phyloP scores from a whole-genome alignment of 2,888 invertebrate species.

The Patella caerulea region DNA sequence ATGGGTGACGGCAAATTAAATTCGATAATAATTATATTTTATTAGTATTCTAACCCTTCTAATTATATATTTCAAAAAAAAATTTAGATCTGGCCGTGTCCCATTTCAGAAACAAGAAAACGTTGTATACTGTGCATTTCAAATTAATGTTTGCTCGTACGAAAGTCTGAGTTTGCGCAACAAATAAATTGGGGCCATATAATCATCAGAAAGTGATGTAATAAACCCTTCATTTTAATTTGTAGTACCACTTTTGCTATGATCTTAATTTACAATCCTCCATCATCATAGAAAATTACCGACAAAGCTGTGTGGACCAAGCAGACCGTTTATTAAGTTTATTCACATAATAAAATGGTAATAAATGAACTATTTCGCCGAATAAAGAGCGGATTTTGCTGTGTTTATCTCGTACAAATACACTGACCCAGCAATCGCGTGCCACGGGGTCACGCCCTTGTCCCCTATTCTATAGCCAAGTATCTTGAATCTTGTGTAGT shows the following conservation, averaged over 20 bases:
- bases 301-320: background rate
- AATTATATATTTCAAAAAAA: no score
- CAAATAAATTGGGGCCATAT: background rate
- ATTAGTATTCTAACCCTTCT: no score
- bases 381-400: background rate
- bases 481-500: background rate
- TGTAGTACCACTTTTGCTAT: background rate
- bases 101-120: no score
- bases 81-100: no score
- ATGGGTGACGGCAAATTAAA: no score
- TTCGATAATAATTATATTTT: no score
- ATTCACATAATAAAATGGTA: background rate
- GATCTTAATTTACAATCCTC: background rate
- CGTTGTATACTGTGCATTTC: no score
- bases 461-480: background rate
- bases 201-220: background rate
- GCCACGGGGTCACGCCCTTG: conserved; percentile 7
- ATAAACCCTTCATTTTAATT: conserved; percentile 2
- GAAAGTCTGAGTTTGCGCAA: background rate
- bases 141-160: no score
- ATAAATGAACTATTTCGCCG: background rate
- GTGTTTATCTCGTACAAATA: background rate
- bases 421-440: background rate
- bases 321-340: background rate
- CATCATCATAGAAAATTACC: background rate